Percentiles rank a stretch among this genome's conserved stretches.
Conservation (phyloP, 2,888 invertebrate species). For the Agriopis leucophaearia region DNA sequence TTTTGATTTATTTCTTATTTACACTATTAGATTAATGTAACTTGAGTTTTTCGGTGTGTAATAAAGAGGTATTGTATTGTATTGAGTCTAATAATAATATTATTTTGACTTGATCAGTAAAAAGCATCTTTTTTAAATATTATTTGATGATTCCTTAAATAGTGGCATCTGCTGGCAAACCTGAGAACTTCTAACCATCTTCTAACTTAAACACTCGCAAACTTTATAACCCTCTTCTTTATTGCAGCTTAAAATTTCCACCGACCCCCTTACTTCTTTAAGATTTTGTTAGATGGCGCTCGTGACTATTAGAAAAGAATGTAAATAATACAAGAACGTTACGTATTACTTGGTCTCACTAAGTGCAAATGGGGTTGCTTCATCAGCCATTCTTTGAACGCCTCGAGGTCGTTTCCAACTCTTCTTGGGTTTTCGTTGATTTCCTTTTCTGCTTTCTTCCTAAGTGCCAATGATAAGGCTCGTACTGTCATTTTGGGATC, state of each 20-base stretch:
- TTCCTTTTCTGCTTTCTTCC: conserved; percentile 76
- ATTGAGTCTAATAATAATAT: too few relatives aligned
- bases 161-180: conserved; percentile 27
- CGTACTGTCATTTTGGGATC: conserved; percentile 58
- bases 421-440: conserved; percentile 82
- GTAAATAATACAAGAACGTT: background rate
- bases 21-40: too few relatives aligned
- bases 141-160: background rate
- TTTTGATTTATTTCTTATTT: too few relatives aligned
- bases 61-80: too few relatives aligned
- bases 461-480: conserved; percentile 58
- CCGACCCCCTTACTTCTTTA: background rate
- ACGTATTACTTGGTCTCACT: conserved; percentile 63
- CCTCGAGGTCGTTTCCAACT: conserved; percentile 75
- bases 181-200: conserved; percentile 26
- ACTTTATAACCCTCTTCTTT: background rate
- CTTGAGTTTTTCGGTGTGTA: too few relatives aligned
- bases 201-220: background rate
- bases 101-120: too few relatives aligned
- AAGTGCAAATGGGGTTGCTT: conserved; percentile 84
- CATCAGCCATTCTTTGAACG: conserved; percentile 83
- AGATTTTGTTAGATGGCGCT: background rate
- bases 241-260: background rate
- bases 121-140: too few relatives aligned
- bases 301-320: background rate